These are phyloP conservation scores for Colius striatus DNA, from an alignment of 2,113 vertebrate species.

Conservation along the genomic window DNA sequence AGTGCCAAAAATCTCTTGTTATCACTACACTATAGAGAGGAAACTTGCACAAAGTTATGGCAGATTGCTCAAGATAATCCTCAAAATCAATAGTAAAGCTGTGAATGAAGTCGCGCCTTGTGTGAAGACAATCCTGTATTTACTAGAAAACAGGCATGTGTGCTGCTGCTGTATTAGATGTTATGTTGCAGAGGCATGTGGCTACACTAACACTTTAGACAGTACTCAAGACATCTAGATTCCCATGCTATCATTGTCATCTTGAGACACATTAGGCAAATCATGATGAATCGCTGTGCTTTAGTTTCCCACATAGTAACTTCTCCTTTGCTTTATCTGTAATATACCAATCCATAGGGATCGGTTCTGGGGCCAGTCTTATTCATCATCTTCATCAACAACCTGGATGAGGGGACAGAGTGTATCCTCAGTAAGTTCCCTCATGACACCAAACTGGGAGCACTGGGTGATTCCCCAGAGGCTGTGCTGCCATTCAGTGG, in stretches of 20 bases:
- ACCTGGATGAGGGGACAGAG: no score
- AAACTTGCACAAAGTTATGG: background rate
- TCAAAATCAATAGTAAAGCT: background rate
- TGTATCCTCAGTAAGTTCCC: no score
- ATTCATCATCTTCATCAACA: no score
- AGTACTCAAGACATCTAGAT: background rate
- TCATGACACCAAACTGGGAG: no score
- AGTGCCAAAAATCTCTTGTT: background rate
- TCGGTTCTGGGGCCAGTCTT: no score
- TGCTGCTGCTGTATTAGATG: background rate
- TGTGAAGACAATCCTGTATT: background rate
- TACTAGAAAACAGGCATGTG: background rate
- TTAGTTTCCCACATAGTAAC: background rate
- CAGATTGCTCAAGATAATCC: background rate
- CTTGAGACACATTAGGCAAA: background rate
- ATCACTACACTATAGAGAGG: background rate
- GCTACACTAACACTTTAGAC: background rate
- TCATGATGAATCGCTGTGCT: background rate
- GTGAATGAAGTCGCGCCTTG: background rate
- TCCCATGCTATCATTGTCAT: background rate
- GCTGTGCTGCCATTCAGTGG: no score
- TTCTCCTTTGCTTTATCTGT: background rate
- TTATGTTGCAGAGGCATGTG: background rate
- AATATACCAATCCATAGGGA: no score
- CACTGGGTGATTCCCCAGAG: no score